Evolutionary conservation across 2,113 vertebrate species (phyloP), one percentile per base, ranked within the genome.

Genomic region (Scophthalmus maximus): DNA sequence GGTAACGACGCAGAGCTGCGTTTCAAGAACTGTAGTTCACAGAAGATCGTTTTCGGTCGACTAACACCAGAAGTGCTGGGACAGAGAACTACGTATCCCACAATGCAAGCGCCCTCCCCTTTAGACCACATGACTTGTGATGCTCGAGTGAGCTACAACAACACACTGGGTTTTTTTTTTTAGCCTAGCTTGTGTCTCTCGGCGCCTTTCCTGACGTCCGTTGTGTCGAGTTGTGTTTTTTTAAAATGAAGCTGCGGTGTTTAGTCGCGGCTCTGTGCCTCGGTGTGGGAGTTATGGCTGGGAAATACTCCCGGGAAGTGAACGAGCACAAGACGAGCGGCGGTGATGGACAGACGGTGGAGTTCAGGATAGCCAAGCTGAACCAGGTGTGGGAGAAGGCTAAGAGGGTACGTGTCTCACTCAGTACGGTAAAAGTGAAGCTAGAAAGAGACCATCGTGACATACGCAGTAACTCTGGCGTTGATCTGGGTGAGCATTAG

Each of bases 371-470:
- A 65, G 93, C 95, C 44, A 96, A 92, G 85, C 88, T 98, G 57
- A 96, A 95, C 88, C 97, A 98, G 88, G 82, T 97, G 30, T 98
- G 97, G 97, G 96, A 96, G 89, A 98, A 98, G 87, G 96, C 97
- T 2, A 89, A 92, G 79, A 74, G 96, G 95, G 96, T 98, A 88
- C 88, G 95, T 88, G 34, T 10, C 0, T 20, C 2, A 14, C 2
- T 18, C 9, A 8, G 0, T 10, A 34, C 12, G 4, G 34, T 3
- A 20, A n/a, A 51, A 7, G 20, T 32, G 22, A 20, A 27, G 22
- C 15, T 47, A 32, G 8, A 4, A 4, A 32, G 8, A 32, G 4
- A 32, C 30, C n/a, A n/a, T n/a, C n/a, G n/a, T n/a, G n/a, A n/a
- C n/a, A n/a, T n/a, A n/a, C n/a, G n/a, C n/a, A n/a, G n/a, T n/a